phyloP scores from a whole-genome alignment of 2,888 invertebrate genomes.

The Athalia cordata region DNA sequence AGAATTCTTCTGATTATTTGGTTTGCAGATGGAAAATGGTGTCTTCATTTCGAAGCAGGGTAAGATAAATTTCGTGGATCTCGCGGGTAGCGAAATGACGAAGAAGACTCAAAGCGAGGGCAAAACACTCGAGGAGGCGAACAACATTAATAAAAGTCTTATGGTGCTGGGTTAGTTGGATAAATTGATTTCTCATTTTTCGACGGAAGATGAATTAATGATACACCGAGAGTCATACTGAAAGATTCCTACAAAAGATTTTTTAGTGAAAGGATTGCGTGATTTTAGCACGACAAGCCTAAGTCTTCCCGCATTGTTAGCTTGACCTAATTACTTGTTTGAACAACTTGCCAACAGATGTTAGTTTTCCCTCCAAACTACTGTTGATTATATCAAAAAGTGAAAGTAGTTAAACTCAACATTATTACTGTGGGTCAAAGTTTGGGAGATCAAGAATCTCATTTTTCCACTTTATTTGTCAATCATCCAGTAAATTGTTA shows the following conservation, averaged over 20 bases:
- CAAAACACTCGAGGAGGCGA: conserved; percentile 93
- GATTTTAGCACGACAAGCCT: conserved; percentile 9
- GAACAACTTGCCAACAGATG: not conserved
- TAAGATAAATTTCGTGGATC: conserved; percentile 96
- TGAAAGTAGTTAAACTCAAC: too few relatives aligned
- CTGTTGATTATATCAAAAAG: too few relatives aligned
- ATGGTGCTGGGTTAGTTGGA: conserved; percentile 88
- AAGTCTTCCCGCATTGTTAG: conserved; percentile 3
- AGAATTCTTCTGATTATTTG: not conserved
- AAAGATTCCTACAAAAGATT: not conserved
- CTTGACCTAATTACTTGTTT: conserved; percentile 31
- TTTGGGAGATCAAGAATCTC: too few relatives aligned
- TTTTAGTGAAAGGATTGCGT: not conserved
- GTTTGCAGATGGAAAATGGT: conserved; percentile 78
- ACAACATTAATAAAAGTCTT: conserved; percentile 96
- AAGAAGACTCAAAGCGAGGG: conserved; percentile 92
- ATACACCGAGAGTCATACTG: not conserved
- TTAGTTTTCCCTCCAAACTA: not conserved
- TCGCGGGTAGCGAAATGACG: conserved; percentile 98
- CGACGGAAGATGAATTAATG: not conserved
- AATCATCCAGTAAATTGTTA: too few relatives aligned
- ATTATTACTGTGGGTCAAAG: too few relatives aligned
- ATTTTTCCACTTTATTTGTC: too few relatives aligned
- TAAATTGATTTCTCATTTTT: not conserved
- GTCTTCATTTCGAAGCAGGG: conserved; percentile 93